Percentiles rank a stretch among this genome's conserved stretches.
Conservation (phyloP, 1,140 invertebrate genomes). For the Laupala kohalensis region DNA sequence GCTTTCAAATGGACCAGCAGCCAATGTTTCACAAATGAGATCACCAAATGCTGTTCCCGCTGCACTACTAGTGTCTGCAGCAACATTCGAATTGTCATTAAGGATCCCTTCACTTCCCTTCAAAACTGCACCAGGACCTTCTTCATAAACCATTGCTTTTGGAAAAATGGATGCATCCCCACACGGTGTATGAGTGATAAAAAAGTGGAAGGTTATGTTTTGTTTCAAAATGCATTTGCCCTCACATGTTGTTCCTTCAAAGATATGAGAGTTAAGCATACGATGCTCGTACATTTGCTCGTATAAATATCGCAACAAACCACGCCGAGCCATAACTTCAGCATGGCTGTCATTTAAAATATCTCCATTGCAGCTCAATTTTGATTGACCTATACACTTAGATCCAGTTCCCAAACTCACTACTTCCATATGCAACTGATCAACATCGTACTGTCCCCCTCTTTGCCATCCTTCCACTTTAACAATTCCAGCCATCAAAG, state of each 20-base stretch:
- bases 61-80: neutral
- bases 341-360: constrained; percentile 83
- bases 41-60: neutral
- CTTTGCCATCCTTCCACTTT: constrained; percentile 24
- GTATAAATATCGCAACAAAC: constrained; percentile 66
- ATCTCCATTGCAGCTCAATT: constrained; percentile 50
- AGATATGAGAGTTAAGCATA: constrained; percentile 26
- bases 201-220: constrained; percentile 68
- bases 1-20: neutral
- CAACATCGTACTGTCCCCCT: neutral
- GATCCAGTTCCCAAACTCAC: constrained; percentile 77
- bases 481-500: constrained; percentile 61
- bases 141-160: constrained; percentile 24
- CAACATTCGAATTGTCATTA: neutral
- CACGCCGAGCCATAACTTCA: constrained; percentile 71
- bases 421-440: constrained; percentile 35
- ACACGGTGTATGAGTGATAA: constrained; percentile 77
- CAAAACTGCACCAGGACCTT: neutral
- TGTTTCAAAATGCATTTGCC: constrained; percentile 32
- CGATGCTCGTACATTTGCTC: constrained; percentile 38
- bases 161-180: constrained; percentile 87
- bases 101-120: neutral
- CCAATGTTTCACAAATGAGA: neutral
- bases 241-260: constrained; percentile 25
- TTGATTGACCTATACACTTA: constrained; percentile 71